Base-by-base conservation (phyloP, 2,113 vertebrate genomes). In the Hypomesus transpacificus region DNA sequence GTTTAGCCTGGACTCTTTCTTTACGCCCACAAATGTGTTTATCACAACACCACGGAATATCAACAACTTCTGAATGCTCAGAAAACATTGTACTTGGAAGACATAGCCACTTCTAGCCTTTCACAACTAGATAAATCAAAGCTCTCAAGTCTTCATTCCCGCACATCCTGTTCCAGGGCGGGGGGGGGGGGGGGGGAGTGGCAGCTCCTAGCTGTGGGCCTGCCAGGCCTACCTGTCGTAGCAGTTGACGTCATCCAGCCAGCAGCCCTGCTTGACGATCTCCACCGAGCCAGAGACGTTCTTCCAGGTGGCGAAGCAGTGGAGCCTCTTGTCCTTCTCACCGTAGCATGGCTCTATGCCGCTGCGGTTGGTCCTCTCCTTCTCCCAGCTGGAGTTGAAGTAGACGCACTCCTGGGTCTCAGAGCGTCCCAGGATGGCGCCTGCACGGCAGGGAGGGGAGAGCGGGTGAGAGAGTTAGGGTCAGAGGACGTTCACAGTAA, bases 301-400 rank as follows among this genome's bases (percentile, higher is more conserved):
- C 90, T 96, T 98, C 97, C 97, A 99, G 0, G 97, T 97, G 84
- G 97, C 96, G 84, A 98, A 99, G 85, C 97, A 99, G 91, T 98
- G 97, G 54, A 91, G 72, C 3, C 97, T 91, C 88, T 99, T 99
- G 88, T 98, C 96, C 75, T 95, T 95, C 34, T 99, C 97, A 26
- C 94, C 96, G 0, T 92, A 92, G 84, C 97, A 99, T 0, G 86
- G 88, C 74, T 99, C 97, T 68, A 95, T 94, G 64, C 96, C 97
- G 2, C 94, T 98, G 85, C 91, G 94, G 81, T 97, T 98, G 66
- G 95, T 98, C 82, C 93, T 93, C n/a, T 99, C 97, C 86, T 94
- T 97, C 75, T 99, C 96, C 97, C 96, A 98, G 90, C 94, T 97
- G 57, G 94, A 92, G 84, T 98, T 98, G 93, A 95, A 98, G 91